Evolutionary conservation across 1,140 invertebrate genomes (phyloP).

Genomic region (Adelges cooleyi): DNA sequence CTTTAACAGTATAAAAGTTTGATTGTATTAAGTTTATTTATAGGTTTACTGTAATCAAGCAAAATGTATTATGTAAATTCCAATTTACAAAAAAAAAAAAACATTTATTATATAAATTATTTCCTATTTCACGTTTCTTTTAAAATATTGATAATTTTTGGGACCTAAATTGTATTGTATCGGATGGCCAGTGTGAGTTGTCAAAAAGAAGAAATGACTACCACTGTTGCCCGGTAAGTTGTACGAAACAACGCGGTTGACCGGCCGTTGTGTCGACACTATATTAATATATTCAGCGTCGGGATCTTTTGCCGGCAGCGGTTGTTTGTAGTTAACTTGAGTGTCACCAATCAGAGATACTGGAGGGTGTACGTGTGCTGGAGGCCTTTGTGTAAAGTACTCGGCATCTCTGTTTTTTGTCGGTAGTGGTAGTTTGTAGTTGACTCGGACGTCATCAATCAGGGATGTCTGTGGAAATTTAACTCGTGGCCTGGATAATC

Average conservation of each 20-base stretch:
- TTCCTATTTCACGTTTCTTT: slow-evolving; percentile 12
- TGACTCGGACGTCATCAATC: slow-evolving; percentile 7
- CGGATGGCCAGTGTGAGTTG: slow-evolving; percentile 44
- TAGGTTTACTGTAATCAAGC: not conserved
- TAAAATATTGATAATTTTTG: slow-evolving; percentile 15
- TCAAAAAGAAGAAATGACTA: slow-evolving; percentile 63
- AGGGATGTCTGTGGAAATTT: slow-evolving; percentile 37
- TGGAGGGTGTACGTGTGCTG: slow-evolving; percentile 6
- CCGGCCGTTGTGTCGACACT: slow-evolving; percentile 8
- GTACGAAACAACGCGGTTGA: slow-evolving; percentile 50
- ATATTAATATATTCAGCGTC: slow-evolving; percentile 42
- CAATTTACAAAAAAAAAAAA: not conserved
- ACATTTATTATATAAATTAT: slow-evolving; percentile 2
- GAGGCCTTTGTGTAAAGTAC: slow-evolving; percentile 3
- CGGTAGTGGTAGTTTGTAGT: slow-evolving; percentile 13
- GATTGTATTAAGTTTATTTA: slow-evolving; percentile 22
- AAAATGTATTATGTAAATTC: not conserved
- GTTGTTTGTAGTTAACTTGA: slow-evolving; percentile 43
- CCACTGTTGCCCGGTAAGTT: slow-evolving; percentile 52
- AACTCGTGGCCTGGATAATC: not conserved
- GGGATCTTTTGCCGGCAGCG: slow-evolving; percentile 41
- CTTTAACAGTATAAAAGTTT: slow-evolving; percentile 19
- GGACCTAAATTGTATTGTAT: slow-evolving; percentile 34
- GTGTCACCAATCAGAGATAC: slow-evolving; percentile 37
- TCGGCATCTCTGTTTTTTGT: slow-evolving; percentile 16